Percentiles rank a stretch among this genome's conserved stretches.
These are phyloP conservation scores for Elysia crispata DNA, from an alignment of 2,888 invertebrate species.

Conservation along the genomic window DNA sequence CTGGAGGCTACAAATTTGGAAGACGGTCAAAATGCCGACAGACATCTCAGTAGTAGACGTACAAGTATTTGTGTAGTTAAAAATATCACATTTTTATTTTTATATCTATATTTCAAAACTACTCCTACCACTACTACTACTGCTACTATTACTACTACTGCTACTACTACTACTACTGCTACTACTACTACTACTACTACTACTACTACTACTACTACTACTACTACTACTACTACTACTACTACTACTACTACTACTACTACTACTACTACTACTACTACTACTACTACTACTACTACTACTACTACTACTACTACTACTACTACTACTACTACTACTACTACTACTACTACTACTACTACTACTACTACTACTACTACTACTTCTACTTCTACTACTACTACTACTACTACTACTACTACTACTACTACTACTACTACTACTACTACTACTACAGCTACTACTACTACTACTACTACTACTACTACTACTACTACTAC, in stretches of 20 bases:
- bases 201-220: conserved; percentile 22
- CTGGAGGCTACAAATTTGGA: too few relatives aligned
- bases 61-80: too few relatives aligned
- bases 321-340: conserved; percentile 21
- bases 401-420: too few relatives aligned
- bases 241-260: conserved; percentile 33
- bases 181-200: not conserved
- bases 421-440: not conserved
- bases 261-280: conserved; percentile 41
- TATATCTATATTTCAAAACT: too few relatives aligned
- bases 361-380: too few relatives aligned
- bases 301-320: conserved; percentile 41
- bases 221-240: conserved; percentile 33
- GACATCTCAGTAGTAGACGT: too few relatives aligned
- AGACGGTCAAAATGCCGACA: too few relatives aligned
- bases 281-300: conserved; percentile 39
- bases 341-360: conserved; percentile 23
- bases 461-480: too few relatives aligned
- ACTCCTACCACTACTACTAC: not conserved
- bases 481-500: too few relatives aligned
- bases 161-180: conserved; percentile 15
- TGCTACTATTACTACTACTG: not conserved
- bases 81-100: too few relatives aligned
- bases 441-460: conserved; percentile 15
- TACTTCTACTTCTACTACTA: too few relatives aligned